Base-by-base conservation (phyloP, 2,113 vertebrate species). In the Conger conger region DNA sequence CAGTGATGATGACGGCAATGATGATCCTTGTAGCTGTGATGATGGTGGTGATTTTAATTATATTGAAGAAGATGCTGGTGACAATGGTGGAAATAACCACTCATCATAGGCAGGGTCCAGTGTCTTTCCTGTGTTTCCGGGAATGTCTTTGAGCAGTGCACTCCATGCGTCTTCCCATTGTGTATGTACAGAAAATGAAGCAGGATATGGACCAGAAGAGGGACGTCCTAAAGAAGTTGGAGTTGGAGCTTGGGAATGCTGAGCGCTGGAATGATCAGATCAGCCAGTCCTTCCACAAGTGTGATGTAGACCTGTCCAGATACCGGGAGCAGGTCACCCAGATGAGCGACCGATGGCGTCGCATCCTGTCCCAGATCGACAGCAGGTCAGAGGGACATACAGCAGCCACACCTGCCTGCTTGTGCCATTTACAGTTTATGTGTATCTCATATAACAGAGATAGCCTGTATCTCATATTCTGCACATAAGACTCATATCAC, bases 331-430 rank as follows among this genome's bases (percentile, higher is more conserved):
- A 96, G 87, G 96, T 97, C 87, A 89, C 86, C 3, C 97, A 98
- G 92, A 92, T 99, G 82, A 93, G 91, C 2, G 97, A 98, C 78
- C 97, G 98, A 86, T 99, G 98, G 97, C 96, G 95, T 83, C 96
- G 97, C 82, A 97, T 97, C 86, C 96, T 97, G 76, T 94, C 95
- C 68, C 97, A 99, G 92, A 97, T 99, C 63, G 97, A 99, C 86
- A 97, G 92, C 95, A 97, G 98, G 98, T 97, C 73, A 36, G 37
- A 33, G 37, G 68, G 3, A 35, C 60, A 3, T 27, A 5, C 57
- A 63, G 57, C 45, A 15, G 45, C 45, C 15, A 50, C 23, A 27
- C 27, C 57, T 63, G 57, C 57, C 23, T 20, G 20, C 57, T 3
- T 8, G 20, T 63, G 20, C 57, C 57, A 27, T 5, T 4, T 57